Evolutionary conservation across 2,797 vertebrate genomes (phyloP).

Genomic region (Acrossocheilus wenchowensis): DNA sequence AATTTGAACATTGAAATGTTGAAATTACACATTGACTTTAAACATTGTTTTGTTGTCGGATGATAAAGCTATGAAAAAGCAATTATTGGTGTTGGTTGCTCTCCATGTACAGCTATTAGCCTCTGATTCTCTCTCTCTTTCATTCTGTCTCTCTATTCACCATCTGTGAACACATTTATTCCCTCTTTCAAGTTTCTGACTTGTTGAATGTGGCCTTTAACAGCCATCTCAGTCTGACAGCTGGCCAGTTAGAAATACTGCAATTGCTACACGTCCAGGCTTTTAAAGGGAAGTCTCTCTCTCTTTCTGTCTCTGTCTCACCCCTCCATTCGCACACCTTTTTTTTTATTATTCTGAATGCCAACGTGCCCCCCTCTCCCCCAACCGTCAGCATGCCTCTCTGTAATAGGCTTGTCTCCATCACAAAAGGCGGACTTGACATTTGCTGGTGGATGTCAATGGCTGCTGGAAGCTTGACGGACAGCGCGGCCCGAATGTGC

Average conservation of each 20-base stretch:
- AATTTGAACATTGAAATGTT: neutral
- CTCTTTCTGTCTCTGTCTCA: slow-evolving; percentile 32
- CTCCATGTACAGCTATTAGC: slow-evolving; percentile 10
- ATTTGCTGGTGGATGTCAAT: slow-evolving; percentile 86
- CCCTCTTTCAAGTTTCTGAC: slow-evolving; percentile 24
- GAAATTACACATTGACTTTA: neutral
- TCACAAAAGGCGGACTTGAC: slow-evolving; percentile 86
- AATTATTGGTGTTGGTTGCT: neutral
- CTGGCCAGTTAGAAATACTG: slow-evolving; percentile 49
- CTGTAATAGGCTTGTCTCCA: slow-evolving; percentile 83
- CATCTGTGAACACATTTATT: slow-evolving; percentile 19
- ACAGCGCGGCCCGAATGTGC: slow-evolving; percentile 79
- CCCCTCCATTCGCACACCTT: slow-evolving; percentile 30
- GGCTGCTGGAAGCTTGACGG: slow-evolving; percentile 84
- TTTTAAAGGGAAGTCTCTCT: slow-evolving; percentile 36
- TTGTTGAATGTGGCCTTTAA: slow-evolving; percentile 47
- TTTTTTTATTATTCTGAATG: slow-evolving; percentile 57
- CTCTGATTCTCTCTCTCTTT: neutral
- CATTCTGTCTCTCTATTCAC: neutral
- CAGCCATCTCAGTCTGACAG: slow-evolving; percentile 45
- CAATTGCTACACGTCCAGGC: slow-evolving; percentile 39
- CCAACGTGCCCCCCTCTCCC: slow-evolving; percentile 38
- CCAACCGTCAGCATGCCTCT: slow-evolving; percentile 62
- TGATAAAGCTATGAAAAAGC: slow-evolving; percentile 2
- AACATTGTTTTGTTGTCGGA: neutral